Evolutionary conservation across 2,797 vertebrate genomes (phyloP).

Genomic region (Cossypha caffra): DNA sequence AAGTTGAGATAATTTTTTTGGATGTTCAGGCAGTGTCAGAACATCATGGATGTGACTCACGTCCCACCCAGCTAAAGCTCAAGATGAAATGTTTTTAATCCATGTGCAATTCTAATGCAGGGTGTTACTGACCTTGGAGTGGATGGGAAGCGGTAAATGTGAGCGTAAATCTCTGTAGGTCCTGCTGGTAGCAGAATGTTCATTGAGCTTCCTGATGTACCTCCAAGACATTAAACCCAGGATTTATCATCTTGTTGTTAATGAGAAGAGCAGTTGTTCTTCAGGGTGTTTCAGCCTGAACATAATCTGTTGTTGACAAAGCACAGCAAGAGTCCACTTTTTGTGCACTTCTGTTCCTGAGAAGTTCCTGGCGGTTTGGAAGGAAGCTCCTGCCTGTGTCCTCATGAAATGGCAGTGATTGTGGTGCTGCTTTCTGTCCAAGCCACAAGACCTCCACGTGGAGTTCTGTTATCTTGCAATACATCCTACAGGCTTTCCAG

Average conservation of each 20-base stretch:
- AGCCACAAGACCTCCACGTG: rapidly evolving
- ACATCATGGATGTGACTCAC: neutral
- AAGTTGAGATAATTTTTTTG: neutral
- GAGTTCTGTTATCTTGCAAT: neutral
- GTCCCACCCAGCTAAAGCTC: neutral
- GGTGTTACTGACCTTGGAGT: neutral
- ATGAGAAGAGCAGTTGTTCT: neutral
- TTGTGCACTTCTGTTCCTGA: neutral
- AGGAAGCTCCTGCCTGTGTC: neutral
- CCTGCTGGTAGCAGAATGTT: neutral
- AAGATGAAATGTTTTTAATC: neutral
- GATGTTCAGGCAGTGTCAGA: neutral
- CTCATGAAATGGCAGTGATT: neutral
- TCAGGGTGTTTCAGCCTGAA: neutral
- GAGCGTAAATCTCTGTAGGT: neutral
- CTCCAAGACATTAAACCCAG: neutral
- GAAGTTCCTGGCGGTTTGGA: neutral
- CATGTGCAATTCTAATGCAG: neutral
- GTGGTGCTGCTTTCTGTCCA: neutral
- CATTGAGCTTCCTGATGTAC: neutral
- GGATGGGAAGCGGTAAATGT: neutral
- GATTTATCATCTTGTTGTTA: neutral
- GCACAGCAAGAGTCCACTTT: neutral
- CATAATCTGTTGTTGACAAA: neutral
- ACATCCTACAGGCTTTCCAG: neutral